phyloP scores from a whole-genome alignment of 2,113 vertebrate species.

The Glaucidium brasilianum region DNA sequence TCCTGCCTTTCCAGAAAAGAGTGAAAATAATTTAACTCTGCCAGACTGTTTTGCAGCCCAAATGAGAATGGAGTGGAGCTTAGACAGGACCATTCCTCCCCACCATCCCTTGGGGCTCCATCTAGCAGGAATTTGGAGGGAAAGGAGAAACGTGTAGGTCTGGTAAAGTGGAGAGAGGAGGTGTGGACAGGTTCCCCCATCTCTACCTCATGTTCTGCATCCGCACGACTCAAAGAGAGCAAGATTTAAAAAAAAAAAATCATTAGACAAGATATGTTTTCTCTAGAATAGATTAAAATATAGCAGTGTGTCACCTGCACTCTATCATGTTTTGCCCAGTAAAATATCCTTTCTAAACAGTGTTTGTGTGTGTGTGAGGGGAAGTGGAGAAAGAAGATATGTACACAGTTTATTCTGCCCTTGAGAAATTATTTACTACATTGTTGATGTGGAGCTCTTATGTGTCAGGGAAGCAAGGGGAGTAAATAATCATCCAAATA shows the following conservation, averaged over 20 bases:
- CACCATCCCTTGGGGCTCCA: not conserved
- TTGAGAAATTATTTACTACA: not conserved
- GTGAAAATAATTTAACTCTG: not conserved
- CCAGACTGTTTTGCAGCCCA: not conserved
- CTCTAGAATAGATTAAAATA: not conserved
- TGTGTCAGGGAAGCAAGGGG: not conserved
- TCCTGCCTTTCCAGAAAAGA: not conserved
- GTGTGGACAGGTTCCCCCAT: not conserved
- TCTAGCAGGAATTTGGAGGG: not conserved
- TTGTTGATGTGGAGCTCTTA: not conserved
- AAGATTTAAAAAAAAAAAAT: not conserved
- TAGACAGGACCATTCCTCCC: not conserved
- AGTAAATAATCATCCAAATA: not conserved
- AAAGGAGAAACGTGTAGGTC: not conserved
- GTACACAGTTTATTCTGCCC: not conserved
- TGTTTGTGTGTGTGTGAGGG: too few species aligned
- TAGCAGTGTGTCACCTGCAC: not conserved
- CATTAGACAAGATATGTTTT: not conserved
- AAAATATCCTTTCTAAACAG: not conserved
- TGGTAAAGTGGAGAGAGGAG: not conserved
- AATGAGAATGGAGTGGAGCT: not conserved
- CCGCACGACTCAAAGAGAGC: not conserved
- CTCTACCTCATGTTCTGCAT: not conserved
- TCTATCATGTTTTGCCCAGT: not conserved
- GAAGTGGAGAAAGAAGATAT: rapidly evolving